Conservation (phyloP, 1,140 invertebrate genomes). For the Ceratosolen fusciceps region DNA sequence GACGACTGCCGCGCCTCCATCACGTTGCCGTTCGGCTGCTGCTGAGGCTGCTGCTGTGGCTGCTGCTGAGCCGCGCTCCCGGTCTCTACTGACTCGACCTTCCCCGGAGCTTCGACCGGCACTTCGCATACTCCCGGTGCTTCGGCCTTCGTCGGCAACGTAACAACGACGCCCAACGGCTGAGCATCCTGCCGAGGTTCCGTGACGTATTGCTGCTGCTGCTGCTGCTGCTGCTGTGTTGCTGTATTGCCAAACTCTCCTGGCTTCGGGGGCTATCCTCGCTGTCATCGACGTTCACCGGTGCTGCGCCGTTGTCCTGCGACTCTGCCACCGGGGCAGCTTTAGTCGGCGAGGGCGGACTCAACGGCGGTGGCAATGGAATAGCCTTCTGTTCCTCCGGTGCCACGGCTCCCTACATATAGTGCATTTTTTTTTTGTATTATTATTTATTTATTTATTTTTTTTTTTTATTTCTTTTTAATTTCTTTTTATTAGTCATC, state of each 20-base stretch:
- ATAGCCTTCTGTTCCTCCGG: conserved; percentile 37
- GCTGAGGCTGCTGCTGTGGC: no score
- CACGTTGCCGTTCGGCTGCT: background rate
- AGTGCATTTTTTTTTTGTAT: background rate
- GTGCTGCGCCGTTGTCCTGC: background rate
- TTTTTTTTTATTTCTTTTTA: no score
- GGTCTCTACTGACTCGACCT: conserved; percentile 16
- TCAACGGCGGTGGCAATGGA: conserved; percentile 39
- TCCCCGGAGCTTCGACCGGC: background rate
- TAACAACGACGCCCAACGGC: no score
- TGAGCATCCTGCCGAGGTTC: background rate
- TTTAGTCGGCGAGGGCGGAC: conserved; percentile 29
- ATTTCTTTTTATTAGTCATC: no score
- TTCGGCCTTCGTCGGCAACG: background rate
- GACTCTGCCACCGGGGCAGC: background rate
- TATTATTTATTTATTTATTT: no score
- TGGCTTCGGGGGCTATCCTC: background rate
- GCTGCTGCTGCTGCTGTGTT: no score
- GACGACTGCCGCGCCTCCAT: conserved; percentile 48
- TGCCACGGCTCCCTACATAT: background rate
- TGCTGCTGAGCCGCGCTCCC: background rate
- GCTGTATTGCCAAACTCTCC: background rate
- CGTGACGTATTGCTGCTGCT: no score
- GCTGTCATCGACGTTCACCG: background rate
- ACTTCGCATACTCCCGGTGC: conserved; percentile 27